Conservation (phyloP, 2,113 vertebrate genomes). For the Camelus bactrianus region DNA sequence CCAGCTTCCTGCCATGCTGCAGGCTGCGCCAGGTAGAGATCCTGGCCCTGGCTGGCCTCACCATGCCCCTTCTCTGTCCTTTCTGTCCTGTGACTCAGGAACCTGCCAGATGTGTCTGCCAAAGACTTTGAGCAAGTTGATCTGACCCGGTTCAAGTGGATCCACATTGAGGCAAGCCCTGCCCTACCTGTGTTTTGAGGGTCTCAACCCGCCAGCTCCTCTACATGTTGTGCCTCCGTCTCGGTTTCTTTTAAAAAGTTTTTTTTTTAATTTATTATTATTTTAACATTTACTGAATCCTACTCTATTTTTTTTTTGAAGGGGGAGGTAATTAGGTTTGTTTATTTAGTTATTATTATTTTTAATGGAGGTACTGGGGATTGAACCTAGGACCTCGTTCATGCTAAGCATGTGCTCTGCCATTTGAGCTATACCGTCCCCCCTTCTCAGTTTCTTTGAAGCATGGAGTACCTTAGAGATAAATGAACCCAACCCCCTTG, state of each 20-base stretch:
- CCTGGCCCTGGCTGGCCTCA: neutral
- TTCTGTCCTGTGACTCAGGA: slow-evolving; percentile 84
- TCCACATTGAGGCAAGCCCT: slow-evolving; percentile 95
- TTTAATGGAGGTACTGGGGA: too few relatives aligned
- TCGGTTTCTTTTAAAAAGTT: neutral
- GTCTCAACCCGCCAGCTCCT: neutral
- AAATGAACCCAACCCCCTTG: neutral
- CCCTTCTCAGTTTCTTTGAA: slow-evolving; percentile 36
- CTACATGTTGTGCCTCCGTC: neutral
- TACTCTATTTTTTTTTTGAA: too few relatives aligned
- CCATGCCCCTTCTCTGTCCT: neutral
- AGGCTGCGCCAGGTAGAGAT: neutral
- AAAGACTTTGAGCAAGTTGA: slow-evolving; percentile 92
- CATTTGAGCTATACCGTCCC: too few relatives aligned
- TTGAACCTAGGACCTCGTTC: too few relatives aligned
- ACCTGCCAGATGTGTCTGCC: slow-evolving; percentile 93
- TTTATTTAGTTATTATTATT: too few relatives aligned
- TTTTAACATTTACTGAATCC: too few relatives aligned
- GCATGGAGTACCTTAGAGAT: slow-evolving; percentile 21
- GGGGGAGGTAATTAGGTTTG: too few relatives aligned
- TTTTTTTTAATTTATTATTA: too few relatives aligned
- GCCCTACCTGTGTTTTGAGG: neutral
- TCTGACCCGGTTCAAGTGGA: slow-evolving; percentile 93
- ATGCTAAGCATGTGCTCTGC: too few relatives aligned
- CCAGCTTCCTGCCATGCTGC: slow-evolving; percentile 29